A percentile compares a stretch with the other conserved stretches of the same genome.
Conservation (phyloP, 2,888 invertebrate species). For the Meliscaeva auricollis region DNA sequence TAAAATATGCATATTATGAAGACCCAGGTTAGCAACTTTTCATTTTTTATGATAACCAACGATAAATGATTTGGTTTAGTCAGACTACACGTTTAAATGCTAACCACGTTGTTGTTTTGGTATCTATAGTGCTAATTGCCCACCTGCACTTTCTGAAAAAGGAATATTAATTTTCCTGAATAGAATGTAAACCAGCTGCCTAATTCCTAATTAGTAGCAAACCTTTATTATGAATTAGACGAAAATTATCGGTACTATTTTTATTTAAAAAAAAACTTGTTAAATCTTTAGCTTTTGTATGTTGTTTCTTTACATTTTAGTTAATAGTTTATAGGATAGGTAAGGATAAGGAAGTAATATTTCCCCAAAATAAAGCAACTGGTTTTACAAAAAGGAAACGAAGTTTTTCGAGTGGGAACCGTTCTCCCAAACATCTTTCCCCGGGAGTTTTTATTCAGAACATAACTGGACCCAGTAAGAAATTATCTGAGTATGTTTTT, state of each 20-base stretch:
- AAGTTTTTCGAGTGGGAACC: too few relatives aligned
- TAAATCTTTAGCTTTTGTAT: too few relatives aligned
- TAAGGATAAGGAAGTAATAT: too few relatives aligned
- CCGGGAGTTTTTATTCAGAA: too few relatives aligned
- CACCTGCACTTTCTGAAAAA: conserved; percentile 24
- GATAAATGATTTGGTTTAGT: neutral
- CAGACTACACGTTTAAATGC: conserved; percentile 11
- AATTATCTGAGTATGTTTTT: too few relatives aligned
- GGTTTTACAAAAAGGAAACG: too few relatives aligned
- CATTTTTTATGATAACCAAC: neutral
- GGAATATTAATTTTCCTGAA: neutral
- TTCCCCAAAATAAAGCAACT: too few relatives aligned
- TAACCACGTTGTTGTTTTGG: conserved; percentile 38
- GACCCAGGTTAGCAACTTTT: neutral
- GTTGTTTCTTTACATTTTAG: too few relatives aligned
- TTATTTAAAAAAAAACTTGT: too few relatives aligned
- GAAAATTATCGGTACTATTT: neutral
- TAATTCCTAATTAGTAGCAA: conserved; percentile 16
- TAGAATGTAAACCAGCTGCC: neutral
- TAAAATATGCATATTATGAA: neutral
- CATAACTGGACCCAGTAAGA: too few relatives aligned
- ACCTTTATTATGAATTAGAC: neutral
- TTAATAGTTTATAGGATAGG: too few relatives aligned
- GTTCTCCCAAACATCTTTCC: too few relatives aligned
- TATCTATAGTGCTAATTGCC: conserved; percentile 3